Percentiles rank a stretch among this genome's conserved stretches.
Evolutionary conservation across 1,140 invertebrate species (phyloP).

Genomic region (Parasteatoda tepidariorum): DNA sequence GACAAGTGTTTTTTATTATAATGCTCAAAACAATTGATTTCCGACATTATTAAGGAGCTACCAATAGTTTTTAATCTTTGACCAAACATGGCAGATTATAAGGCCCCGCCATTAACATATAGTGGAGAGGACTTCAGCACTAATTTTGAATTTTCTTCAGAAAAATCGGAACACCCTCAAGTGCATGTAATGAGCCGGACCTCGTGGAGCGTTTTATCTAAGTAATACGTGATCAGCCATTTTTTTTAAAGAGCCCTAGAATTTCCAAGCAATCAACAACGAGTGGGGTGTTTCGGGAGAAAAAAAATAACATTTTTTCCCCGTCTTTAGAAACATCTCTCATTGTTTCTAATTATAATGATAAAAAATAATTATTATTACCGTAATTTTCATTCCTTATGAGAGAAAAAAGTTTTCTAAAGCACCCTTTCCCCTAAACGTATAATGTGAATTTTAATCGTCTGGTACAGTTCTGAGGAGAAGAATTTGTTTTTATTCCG

Average conservation of each 20-base stretch:
- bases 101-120: no score
- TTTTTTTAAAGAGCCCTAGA: conserved; percentile 42
- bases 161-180: background rate
- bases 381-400: conserved; percentile 53
- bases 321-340: conserved; percentile 2
- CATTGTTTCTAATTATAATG: conserved; percentile 61
- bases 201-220: conserved; percentile 24
- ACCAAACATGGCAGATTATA: conserved; percentile 8
- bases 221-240: conserved; percentile 49
- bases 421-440: conserved; percentile 4
- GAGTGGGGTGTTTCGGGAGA: background rate
- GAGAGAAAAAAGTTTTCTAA: conserved; percentile 11
- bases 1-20: no score
- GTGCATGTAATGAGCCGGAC: conserved; percentile 24
- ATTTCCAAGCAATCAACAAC: conserved; percentile 38
- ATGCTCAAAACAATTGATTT: no score
- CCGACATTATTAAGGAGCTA: no score
- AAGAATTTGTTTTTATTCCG: conserved; percentile 22
- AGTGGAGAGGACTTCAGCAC: no score
- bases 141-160: conserved; percentile 1
- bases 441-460: conserved; percentile 59
- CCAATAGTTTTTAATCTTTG: no score
- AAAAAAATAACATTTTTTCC: conserved; percentile 18
- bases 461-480: conserved; percentile 34
- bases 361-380: conserved; percentile 61